Conservation (phyloP, 2,113 vertebrate species). For the Alosa alosa region DNA sequence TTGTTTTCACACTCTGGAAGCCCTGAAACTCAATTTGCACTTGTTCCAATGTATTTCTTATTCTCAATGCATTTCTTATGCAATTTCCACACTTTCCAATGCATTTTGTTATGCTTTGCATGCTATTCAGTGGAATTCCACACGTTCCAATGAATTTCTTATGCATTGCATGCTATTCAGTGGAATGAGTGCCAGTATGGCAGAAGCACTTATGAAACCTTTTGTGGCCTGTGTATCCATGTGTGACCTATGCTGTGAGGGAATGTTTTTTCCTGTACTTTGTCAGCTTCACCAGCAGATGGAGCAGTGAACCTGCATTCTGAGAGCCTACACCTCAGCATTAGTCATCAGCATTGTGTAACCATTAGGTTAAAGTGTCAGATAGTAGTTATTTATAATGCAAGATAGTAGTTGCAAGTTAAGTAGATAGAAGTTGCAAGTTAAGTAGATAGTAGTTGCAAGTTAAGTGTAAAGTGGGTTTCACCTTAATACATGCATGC, state of each 20-base stretch:
- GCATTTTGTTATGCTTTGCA: not conserved
- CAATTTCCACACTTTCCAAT: not conserved
- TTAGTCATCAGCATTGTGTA: not conserved
- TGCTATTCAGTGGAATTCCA: not conserved
- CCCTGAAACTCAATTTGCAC: not conserved
- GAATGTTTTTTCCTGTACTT: slow-evolving; percentile 13
- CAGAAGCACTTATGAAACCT: not conserved
- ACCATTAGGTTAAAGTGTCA: not conserved
- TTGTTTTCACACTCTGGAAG: not conserved
- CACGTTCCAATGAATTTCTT: not conserved
- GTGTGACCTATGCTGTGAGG: not conserved
- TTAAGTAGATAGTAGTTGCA: not conserved
- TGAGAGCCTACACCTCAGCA: not conserved
- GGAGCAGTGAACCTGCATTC: slow-evolving; percentile 33
- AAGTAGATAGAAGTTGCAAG: too few relatives aligned
- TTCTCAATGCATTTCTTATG: not conserved
- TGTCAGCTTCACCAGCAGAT: slow-evolving; percentile 26
- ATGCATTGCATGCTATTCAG: not conserved
- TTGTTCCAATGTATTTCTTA: not conserved
- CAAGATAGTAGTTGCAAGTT: too few relatives aligned
- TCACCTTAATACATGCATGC: not conserved
- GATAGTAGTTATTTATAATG: too few relatives aligned
- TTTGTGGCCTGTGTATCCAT: not conserved
- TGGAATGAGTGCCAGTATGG: not conserved
- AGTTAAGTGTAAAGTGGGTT: not conserved